A percentile compares a stretch with the other conserved stretches of the same genome.
These are phyloP conservation scores for Collichthys lucidus DNA, from an alignment of 2,113 vertebrate species.

Conservation along the genomic window DNA sequence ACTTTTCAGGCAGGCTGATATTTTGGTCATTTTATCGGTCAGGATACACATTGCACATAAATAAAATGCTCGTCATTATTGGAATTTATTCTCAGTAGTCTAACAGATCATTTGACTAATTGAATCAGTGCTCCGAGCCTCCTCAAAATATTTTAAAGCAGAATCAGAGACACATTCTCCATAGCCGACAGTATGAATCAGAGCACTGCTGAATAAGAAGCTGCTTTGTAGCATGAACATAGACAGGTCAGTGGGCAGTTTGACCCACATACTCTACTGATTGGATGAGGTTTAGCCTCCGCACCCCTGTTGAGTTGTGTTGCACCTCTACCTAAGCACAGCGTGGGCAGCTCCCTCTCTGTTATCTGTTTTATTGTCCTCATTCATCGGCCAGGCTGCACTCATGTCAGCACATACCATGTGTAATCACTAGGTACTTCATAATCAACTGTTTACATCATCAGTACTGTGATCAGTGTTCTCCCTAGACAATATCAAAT, in stretches of 20 bases:
- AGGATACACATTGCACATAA: not conserved
- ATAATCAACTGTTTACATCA: conserved; percentile 40
- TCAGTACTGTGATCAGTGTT: conserved; percentile 16
- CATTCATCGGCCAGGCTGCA: conserved; percentile 53
- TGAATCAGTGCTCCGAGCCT: not conserved
- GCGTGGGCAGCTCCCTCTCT: conserved; percentile 33
- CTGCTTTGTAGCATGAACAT: not conserved
- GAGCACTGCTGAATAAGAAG: not conserved
- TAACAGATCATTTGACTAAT: not conserved
- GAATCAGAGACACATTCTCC: not conserved
- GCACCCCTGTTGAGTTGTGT: conserved; percentile 40
- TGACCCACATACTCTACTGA: conserved; percentile 28
- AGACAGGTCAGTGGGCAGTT: conserved; percentile 11
- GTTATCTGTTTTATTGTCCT: conserved; percentile 76
- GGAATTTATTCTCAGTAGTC: not conserved
- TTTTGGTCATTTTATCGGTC: too few relatives aligned
- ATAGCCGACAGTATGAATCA: not conserved
- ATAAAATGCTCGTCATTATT: not conserved
- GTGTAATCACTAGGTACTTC: conserved; percentile 40
- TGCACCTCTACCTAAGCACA: conserved; percentile 36
- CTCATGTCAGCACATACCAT: conserved; percentile 73
- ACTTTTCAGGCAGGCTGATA: not conserved
- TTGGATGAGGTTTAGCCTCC: conserved; percentile 5
- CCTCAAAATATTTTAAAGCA: not conserved
- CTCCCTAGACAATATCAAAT: not conserved